Evolutionary conservation across 2,797 vertebrate genomes (phyloP).

Genomic region (Coreius guichenoti): DNA sequence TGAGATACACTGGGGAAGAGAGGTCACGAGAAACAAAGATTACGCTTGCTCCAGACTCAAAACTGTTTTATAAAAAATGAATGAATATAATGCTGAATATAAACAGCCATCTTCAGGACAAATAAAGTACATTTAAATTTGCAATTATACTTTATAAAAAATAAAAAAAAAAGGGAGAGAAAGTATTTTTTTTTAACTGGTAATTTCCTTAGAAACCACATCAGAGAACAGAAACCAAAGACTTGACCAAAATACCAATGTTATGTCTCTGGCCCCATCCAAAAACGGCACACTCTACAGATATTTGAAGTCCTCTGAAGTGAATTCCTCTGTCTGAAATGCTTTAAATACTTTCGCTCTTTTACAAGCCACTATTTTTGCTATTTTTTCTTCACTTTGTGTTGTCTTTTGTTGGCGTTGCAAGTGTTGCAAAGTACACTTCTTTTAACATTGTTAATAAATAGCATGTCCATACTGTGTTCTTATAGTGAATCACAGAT

Average conservation of each 20-base stretch:
- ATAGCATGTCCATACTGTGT: not conserved
- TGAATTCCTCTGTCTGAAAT: constrained; percentile 33
- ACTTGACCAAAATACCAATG: constrained; percentile 43
- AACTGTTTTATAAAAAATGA: not conserved
- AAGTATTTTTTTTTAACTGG: not conserved
- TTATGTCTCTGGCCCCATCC: constrained; percentile 7
- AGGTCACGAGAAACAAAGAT: constrained; percentile 31
- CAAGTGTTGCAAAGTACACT: not conserved
- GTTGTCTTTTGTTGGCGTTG: not conserved
- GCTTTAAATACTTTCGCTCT: not conserved
- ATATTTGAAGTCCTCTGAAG: constrained; percentile 40
- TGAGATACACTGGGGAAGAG: constrained; percentile 47
- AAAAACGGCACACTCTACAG: constrained; percentile 22
- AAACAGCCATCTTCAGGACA: constrained; percentile 1
- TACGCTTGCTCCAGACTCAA: not conserved
- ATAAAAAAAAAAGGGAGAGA: not conserved
- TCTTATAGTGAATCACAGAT: constrained; percentile 18
- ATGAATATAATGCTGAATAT: not conserved
- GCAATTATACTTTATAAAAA: constrained; percentile 53
- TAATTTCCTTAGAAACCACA: constrained; percentile 50
- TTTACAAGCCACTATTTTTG: not conserved
- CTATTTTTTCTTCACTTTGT: constrained; percentile 4
- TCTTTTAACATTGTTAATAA: not conserved
- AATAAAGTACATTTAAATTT: constrained; percentile 43
- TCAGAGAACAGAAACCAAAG: constrained; percentile 27